Evolutionary conservation across 2,888 invertebrate genomes (phyloP), one percentile per base, ranked within the genome.

Genomic region (Stratiomys singularior): DNA sequence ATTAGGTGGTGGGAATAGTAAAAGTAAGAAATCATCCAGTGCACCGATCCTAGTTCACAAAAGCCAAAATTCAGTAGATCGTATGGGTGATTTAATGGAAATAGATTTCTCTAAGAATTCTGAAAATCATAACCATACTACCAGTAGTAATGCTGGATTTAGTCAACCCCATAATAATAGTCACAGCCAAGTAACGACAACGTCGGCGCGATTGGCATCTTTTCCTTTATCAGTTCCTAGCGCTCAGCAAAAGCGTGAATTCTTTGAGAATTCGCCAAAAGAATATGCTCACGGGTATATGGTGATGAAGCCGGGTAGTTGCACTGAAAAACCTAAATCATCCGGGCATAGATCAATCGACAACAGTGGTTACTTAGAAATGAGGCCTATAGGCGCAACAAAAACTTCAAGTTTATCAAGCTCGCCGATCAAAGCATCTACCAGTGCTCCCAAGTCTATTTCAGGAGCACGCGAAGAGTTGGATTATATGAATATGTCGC

Each of bases 71-170:
- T 89, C 90, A 63, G 90, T 90, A 63, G 91, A 91, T 81, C 89
- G 89, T 0, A 91, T 92, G 90, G 92, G 93, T 81, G 94, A 96
- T 87, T 89, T 95, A 82, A 95, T 96, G 94, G 94, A 94, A 88
- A 90, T 96, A 81, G 93, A 93, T 84, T 93, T 93, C 83, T 90
- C 91, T 0, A 89, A 88, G 80, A 83, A 82, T 78, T 79, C 83
- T 71, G 79, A 81, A 77, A 77, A 82, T 18, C 21, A 60, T n/a
- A 25, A 60, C 28, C 30, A 27, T 64, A 18, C 58, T 23, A 69
- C 27, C 44, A 79, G 28, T 18, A 88, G 88, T 84, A 88, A 88
- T 85, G 86, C 86, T 15, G 82, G 84, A 72, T 27, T 71, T 64
- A 76, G 60, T 63, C 77, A 79, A n/a, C 37, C 37, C 5, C 52